phyloP scores from a whole-genome alignment of 2,797 vertebrate genomes.

The Psittacula echo region DNA sequence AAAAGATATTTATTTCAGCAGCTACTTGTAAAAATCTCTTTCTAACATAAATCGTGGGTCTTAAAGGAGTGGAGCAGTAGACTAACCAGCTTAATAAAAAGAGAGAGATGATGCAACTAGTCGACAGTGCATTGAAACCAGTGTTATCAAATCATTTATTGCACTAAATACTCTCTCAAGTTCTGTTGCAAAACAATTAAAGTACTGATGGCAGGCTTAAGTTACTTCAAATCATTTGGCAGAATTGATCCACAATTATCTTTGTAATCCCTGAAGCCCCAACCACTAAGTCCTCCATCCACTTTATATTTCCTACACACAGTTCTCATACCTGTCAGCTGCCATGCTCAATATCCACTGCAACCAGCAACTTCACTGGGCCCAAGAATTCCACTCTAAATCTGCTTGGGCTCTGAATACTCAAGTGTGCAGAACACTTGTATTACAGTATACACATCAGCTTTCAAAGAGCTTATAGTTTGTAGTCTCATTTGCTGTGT shows the following conservation, averaged over 20 bases:
- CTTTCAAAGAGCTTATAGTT: neutral
- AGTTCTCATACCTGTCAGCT: slow-evolving; percentile 63
- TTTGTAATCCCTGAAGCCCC: slow-evolving; percentile 79
- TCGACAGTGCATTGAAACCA: slow-evolving; percentile 65
- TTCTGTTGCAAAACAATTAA: slow-evolving; percentile 81
- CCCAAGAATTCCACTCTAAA: slow-evolving; percentile 30
- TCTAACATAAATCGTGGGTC: slow-evolving; percentile 63
- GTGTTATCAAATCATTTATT: slow-evolving; percentile 77
- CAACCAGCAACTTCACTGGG: slow-evolving; percentile 57
- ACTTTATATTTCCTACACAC: slow-evolving; percentile 75
- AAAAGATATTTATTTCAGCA: slow-evolving; percentile 29
- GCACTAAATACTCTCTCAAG: slow-evolving; percentile 76
- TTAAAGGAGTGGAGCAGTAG: slow-evolving; percentile 66
- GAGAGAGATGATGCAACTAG: slow-evolving; percentile 72
- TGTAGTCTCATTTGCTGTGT: neutral
- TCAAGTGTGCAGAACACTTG: neutral
- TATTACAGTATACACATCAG: neutral
- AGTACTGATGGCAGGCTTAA: slow-evolving; percentile 79
- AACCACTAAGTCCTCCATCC: slow-evolving; percentile 70
- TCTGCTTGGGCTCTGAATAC: neutral
- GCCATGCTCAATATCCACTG: slow-evolving; percentile 33
- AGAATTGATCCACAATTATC: slow-evolving; percentile 83
- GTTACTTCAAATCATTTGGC: slow-evolving; percentile 79
- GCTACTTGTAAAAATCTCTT: slow-evolving; percentile 55
- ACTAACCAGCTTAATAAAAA: slow-evolving; percentile 76